Base-by-base conservation (phyloP, 2,113 vertebrate species). In the Equus quagga region DNA sequence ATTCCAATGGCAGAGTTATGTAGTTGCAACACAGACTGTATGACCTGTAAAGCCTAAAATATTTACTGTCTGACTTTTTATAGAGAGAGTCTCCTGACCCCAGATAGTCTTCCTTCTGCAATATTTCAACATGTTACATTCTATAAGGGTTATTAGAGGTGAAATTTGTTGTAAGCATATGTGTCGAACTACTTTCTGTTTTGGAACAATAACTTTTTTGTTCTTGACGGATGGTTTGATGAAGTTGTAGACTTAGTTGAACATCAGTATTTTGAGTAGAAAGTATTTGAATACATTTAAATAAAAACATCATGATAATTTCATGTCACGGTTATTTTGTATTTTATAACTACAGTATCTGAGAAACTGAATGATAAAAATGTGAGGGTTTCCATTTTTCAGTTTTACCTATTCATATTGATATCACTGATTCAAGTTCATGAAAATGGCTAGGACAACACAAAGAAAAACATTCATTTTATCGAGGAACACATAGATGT, bases 31-130 rank as follows among this genome's bases (percentile, higher is more conserved):
- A 51, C 7, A 12, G 26, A 46, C 73, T n/a, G 24, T 31, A 5
- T 46, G 56, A n/a, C 82, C n/a, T 54, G 7, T 58, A 62, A 84
- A 64, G n/a, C 31, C 41, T 89, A 26, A 93, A 60, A 54, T 19
- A 31, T 67, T 79, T 80, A 14, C 70, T 49, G 0, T 64, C 69
- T 84, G 44, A 36, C 70, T 67, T 70, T 58, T 83, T 76, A 56
- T 36, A 69, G 36, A 67, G 58, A 28, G 58, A 67, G 72, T 69
- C 67, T 84, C 23, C 62, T 11, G 13, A 58, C n/a, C 54, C 46
- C 49, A 80, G 75, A 76, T 94, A 67, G 64, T 90, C 85, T 95
- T 92, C 89, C 95, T 96, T 76, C 84, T 92, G 93, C 92, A 97
- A 11, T 94, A 92, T 96, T 76, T 91, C 95, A 90, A 24, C 21